Evolutionary conservation across 2,797 vertebrate species (phyloP).

Genomic region (Anableps anableps): DNA sequence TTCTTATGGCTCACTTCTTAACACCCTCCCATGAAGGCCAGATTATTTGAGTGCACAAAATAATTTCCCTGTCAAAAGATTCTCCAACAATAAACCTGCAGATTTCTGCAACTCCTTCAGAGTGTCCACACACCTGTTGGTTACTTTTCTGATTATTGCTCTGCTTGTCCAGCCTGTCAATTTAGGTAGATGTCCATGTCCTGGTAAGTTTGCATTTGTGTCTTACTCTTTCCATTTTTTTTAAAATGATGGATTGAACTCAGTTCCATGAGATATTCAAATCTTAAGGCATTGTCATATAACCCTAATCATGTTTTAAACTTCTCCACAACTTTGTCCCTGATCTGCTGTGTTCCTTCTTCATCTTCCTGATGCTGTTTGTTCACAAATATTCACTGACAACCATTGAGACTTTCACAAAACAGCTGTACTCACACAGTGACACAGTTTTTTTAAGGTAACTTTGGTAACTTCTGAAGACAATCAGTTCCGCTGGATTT

Average conservation of each 20-base stretch:
- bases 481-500: not conserved
- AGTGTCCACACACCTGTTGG: not conserved
- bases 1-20: not conserved
- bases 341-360: not conserved
- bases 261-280: not conserved
- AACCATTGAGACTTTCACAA: not conserved
- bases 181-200: not conserved
- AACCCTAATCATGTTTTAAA: not conserved
- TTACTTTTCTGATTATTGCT: not conserved
- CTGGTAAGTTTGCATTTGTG: not conserved
- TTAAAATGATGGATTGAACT: not conserved
- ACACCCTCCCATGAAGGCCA: not conserved
- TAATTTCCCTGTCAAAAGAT: not conserved
- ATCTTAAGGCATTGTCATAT: not conserved
- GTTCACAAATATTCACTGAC: too few relatives aligned
- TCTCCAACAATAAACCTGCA: not conserved
- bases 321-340: not conserved
- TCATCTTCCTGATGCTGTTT: too few relatives aligned
- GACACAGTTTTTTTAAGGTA: not conserved
- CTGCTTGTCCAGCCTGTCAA: not conserved
- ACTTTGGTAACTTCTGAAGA: not conserved
- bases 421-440: not conserved
- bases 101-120: not conserved
- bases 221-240: not conserved
- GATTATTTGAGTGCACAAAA: not conserved